phyloP scores from a whole-genome alignment of 1,140 invertebrate species.

The Muscidifurax raptorellus region DNA sequence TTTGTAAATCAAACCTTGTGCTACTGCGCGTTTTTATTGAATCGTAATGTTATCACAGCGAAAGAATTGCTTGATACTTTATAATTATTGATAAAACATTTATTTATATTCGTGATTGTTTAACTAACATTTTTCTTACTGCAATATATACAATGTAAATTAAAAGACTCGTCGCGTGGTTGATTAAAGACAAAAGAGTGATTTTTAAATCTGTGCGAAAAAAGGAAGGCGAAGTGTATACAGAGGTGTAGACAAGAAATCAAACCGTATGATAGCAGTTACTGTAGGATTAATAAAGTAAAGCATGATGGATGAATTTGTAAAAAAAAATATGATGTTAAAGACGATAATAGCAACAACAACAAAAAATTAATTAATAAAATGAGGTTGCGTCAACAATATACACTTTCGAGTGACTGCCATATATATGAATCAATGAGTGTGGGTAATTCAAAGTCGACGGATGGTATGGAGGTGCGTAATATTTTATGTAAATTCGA shows the following conservation, averaged over 20 bases:
- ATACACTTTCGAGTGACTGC: constrained; percentile 44
- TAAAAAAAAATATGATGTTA: constrained; percentile 30
- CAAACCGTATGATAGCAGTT: constrained; percentile 18
- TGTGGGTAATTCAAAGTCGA: constrained; percentile 40
- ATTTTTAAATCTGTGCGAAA: background rate
- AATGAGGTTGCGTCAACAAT: constrained; percentile 17
- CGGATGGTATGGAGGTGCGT: background rate
- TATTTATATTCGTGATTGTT: background rate
- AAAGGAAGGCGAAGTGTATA: background rate
- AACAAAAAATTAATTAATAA: constrained; percentile 3
- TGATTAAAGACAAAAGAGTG: background rate
- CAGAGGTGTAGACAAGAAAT: background rate
- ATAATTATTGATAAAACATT: background rate
- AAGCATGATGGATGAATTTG: constrained; percentile 2
- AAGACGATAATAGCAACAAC: background rate
- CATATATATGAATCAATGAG: constrained; percentile 45
- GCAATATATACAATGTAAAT: background rate
- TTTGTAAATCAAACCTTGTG: constrained; percentile 16
- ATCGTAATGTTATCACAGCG: background rate
- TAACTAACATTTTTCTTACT: background rate
- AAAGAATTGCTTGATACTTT: background rate
- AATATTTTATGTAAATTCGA: background rate
- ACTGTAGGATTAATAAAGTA: background rate
- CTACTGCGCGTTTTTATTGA: background rate
- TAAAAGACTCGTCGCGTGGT: background rate